Evolutionary conservation across 2,888 invertebrate species (phyloP), one percentile per base, ranked within the genome.

Genomic region (Pinctada fucata): DNA sequence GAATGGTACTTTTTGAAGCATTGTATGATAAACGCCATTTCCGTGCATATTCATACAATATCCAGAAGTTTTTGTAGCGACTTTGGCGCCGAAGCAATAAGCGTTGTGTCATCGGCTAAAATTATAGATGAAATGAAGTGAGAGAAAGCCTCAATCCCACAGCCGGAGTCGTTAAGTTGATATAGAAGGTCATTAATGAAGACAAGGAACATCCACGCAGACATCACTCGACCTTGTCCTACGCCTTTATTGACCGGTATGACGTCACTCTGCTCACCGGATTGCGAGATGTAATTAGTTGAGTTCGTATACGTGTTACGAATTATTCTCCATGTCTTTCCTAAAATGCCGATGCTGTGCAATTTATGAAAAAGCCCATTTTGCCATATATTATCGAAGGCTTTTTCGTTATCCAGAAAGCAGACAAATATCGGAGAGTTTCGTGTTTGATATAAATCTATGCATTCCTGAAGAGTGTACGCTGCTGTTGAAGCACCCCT

Each of bases 301-400:
- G 65, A 16, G 3, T 16, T 48, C 64, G 31, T 76, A 50, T 70
- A 76, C 4, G 76, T 70, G 8, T 47, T 3, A 6, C 49, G 3
- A 1, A 70, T 45, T 45, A 76, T n/a, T 5, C 50, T 52, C 76
- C 76, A 76, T 10, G 65, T 13, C 8, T 63, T 70, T 48, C 70
- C 76, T 48, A 2, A 2, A 31, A 76, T 50, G 8, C 76, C 70
- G 3, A 71, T 47, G 3, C 71, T 6, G 31, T 76, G 13, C 6
- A 76, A 67, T 48, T 71, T 76, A 49, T 50, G 52, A 8, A 76
- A 45, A 2, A 76, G 65, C 16, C 76, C 66, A 51, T 70, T 52
- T 45, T 71, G 50, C 71, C 51, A 71, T 1, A 76, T 67, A 10
- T 47, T 48, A 45, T 76, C 65, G 47, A 76, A 76, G 31, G n/a